Evolutionary conservation across 2,888 invertebrate genomes (phyloP).

Genomic region (Asteroscopus sphinx): DNA sequence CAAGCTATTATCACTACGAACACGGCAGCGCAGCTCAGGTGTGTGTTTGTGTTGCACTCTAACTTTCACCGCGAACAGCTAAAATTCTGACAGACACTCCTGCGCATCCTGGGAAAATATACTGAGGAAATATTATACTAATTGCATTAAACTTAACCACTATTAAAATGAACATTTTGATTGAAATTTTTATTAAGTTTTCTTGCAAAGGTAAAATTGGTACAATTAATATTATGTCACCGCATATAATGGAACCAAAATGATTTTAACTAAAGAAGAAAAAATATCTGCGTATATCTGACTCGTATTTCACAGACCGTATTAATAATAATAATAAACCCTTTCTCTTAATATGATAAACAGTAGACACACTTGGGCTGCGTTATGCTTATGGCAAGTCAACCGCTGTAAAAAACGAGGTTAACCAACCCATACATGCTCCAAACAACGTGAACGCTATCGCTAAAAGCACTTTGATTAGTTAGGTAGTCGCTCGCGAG

Average conservation of each 20-base stretch:
- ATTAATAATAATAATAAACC: background rate
- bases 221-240: background rate
- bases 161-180: background rate
- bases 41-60: constrained; percentile 40
- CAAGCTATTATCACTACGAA: constrained; percentile 20
- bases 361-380: background rate
- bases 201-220: constrained; percentile 1
- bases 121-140: constrained; percentile 18
- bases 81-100: constrained; percentile 28
- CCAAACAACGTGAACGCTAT: too few relatives aligned
- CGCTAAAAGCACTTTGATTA: too few relatives aligned
- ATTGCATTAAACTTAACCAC: background rate
- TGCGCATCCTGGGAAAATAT: constrained; percentile 25
- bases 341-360: background rate
- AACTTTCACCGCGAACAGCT: constrained; percentile 48
- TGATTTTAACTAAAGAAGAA: constrained; percentile 6
- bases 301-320: too few relatives aligned
- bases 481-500: too few relatives aligned
- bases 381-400: too few relatives aligned
- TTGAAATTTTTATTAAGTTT: constrained; percentile 9
- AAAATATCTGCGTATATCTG: background rate
- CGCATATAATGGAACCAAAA: background rate
- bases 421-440: too few relatives aligned
- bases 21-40: constrained; percentile 14
- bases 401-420: background rate